phyloP scores from a whole-genome alignment of 2,113 vertebrate species.

The Phalacrocorax aristotelis region DNA sequence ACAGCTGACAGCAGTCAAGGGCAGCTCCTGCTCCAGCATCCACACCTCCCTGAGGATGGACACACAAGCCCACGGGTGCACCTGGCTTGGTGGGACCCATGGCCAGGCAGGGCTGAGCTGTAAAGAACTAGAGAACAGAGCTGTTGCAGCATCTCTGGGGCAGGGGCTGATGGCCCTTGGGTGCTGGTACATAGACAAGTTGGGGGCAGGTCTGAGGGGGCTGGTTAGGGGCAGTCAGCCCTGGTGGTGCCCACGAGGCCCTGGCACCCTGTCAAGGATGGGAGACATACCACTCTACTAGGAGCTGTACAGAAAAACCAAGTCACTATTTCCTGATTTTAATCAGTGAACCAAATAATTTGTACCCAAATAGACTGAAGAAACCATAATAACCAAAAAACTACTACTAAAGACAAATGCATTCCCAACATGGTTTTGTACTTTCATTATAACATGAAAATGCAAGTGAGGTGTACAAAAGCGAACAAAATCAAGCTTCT shows the following conservation, averaged over 20 bases:
- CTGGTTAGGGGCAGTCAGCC: background rate
- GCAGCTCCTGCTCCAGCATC: background rate
- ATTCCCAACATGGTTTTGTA: background rate
- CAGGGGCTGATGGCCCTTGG: background rate
- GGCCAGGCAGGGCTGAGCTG: background rate
- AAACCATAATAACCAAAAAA: background rate
- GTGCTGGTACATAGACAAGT: background rate
- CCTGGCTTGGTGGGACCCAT: background rate
- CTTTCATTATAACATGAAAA: background rate
- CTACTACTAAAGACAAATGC: background rate
- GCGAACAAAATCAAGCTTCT: background rate
- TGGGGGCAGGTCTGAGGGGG: fast-evolving
- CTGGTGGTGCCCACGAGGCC: background rate
- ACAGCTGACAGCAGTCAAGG: background rate
- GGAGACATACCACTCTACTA: background rate
- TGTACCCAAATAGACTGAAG: background rate
- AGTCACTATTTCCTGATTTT: background rate
- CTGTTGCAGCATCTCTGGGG: background rate
- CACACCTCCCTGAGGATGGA: background rate
- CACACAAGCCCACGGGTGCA: background rate
- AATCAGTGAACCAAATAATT: background rate
- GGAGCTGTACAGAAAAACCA: background rate
- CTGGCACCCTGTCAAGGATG: background rate
- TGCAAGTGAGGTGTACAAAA: background rate
- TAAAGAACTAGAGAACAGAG: background rate